Evolutionary conservation across 1,140 invertebrate genomes (phyloP), one percentile per base, ranked within the genome.

Genomic region (Pinna nobilis): DNA sequence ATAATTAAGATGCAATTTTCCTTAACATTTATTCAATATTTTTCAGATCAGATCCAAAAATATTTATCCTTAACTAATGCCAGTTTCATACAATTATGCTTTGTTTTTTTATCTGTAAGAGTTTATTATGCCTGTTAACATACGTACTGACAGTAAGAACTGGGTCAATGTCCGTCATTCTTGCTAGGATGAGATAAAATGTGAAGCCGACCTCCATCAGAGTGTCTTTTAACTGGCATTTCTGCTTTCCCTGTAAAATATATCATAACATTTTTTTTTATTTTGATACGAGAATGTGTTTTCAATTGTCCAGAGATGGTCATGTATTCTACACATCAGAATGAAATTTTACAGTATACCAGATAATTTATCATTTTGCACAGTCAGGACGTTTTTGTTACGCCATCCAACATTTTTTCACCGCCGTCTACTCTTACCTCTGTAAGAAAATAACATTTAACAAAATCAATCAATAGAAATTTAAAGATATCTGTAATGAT

Each of bases 111-210:
- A 44, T 11, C 11, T 44, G n/a, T n/a, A 44, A 13, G 44, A 2
- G 20, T 47, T 15, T 47, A 47, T 3, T 18, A 47, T 18, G 20
- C 20, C 15, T 2, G 44, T 18, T 6, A 18, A 33, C 5, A n/a
- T 11, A 68, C 82, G 75, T 81, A 86, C 83, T 69, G 61, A 79
- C 77, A 33, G 32, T 33, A n/a, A 85, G 68, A 39, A 70, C 53
- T 35, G 85, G 83, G 59, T 88, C 86, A 23, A 89, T 84, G 74
- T 89, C 88, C 32, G 82, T 74, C 77, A 89, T 83, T 41, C 88
- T 78, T 13, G 87, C 87, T 3, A 89, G 77, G 49, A 87, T 86
- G 9, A 88, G 67, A 70, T 85, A 89, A 72, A 83, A 88, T 0
- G 76, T 79, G 76, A 88, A 89, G 0, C 88, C 88, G 50, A 86